Conservation (phyloP, 2,113 vertebrate genomes). For the Pantherophis guttatus region DNA sequence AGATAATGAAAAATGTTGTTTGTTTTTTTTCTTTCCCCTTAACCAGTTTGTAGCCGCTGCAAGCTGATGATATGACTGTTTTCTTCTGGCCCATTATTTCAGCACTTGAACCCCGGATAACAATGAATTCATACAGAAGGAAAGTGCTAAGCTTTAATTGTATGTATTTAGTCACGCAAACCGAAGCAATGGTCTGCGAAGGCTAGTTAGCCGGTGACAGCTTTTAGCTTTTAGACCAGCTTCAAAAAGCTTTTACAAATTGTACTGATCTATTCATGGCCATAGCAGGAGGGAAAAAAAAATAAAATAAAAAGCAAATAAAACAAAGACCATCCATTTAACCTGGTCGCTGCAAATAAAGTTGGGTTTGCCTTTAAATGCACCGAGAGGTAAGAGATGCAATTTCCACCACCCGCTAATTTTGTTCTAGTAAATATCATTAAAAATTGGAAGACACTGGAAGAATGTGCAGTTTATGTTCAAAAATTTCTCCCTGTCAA, state of each 20-base stretch:
- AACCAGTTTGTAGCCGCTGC: conserved; percentile 81
- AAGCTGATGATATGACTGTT: conserved; percentile 81
- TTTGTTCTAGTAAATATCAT: conserved; percentile 75
- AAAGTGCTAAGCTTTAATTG: conserved; percentile 98
- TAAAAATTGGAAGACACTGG: conserved; percentile 75
- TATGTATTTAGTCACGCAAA: conserved; percentile 99
- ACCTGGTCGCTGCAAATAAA: conserved; percentile 71
- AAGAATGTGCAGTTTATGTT: conserved; percentile 80
- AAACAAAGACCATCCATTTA: conserved; percentile 49
- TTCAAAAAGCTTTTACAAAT: conserved; percentile 87
- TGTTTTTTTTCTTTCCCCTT: conserved; percentile 61
- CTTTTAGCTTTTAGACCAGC: conserved; percentile 87
- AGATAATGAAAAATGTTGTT: conserved; percentile 85
- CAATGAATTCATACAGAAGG: conserved; percentile 98
- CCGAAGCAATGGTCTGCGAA: conserved; percentile 99
- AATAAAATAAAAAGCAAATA: conserved; percentile 31
- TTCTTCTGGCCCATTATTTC: conserved; percentile 96
- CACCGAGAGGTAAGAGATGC: conserved; percentile 5
- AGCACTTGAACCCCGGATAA: conserved; percentile 99
- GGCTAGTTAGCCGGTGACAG: conserved; percentile 97
- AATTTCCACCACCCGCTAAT: conserved; percentile 68
- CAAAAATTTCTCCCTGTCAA: conserved; percentile 83
- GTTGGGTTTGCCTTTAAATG: conserved; percentile 60
- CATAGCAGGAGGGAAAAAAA: conserved; percentile 46
- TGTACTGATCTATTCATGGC: conserved; percentile 73